A percentile compares a stretch with the other conserved stretches of the same genome.
These are phyloP conservation scores for Bhutanitis thaidina DNA, from an alignment of 2,888 invertebrate species.

Conservation along the genomic window DNA sequence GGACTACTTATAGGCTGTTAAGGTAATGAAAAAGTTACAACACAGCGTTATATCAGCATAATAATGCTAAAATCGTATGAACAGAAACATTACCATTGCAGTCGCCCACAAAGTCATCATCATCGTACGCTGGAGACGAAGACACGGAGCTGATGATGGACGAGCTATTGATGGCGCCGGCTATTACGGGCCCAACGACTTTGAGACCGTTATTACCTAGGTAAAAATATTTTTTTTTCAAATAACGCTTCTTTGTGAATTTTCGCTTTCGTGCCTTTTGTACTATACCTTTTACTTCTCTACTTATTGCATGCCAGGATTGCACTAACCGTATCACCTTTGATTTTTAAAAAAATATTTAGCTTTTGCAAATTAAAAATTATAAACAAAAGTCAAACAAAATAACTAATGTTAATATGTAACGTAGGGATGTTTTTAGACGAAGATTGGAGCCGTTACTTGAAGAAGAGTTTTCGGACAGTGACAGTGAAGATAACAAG, in stretches of 20 bases:
- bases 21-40: no score
- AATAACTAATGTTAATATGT: conserved; percentile 39
- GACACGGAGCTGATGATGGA: conserved; percentile 92
- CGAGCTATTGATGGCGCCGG: conserved; percentile 87
- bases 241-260: conserved; percentile 7
- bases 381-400: conserved; percentile 28
- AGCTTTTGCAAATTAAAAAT: conserved; percentile 6
- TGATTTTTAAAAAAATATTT: conserved; percentile 1
- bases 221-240: conserved; percentile 36
- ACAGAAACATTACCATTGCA: conserved; percentile 42
- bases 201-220: conserved; percentile 85
- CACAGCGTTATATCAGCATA: not conserved
- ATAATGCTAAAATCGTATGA: conserved; percentile 18
- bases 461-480: conserved; percentile 89
- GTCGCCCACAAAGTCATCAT: conserved; percentile 83
- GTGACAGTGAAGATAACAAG: conserved; percentile 72
- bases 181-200: conserved; percentile 85
- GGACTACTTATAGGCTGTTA: no score
- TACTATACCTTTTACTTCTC: conserved; percentile 2
- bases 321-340: conserved; percentile 12
- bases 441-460: conserved; percentile 89
- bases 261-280: not conserved
- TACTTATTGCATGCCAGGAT: conserved; percentile 1
- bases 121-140: conserved; percentile 85
- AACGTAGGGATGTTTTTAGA: conserved; percentile 77